Conservation (phyloP, 2,888 invertebrate genomes). For the Chesias legatella region DNA sequence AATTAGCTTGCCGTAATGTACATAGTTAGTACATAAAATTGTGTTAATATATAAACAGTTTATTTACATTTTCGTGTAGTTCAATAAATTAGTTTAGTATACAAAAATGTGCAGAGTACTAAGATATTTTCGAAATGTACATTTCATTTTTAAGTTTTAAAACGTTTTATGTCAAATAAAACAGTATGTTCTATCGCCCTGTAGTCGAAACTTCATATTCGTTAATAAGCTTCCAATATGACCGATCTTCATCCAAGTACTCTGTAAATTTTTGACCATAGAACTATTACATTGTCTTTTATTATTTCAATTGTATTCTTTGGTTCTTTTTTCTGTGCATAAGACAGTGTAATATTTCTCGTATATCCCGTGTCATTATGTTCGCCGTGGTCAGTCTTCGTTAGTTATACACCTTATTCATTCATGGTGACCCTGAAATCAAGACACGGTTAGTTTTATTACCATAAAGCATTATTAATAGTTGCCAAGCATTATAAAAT, state of each 20-base stretch:
- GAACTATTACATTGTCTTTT: slow-evolving; percentile 19
- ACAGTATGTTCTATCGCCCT: too few relatives aligned
- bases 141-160: too few relatives aligned
- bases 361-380: slow-evolving; percentile 13
- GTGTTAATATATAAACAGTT: slow-evolving; percentile 54
- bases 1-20: slow-evolving; percentile 56
- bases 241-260: not conserved
- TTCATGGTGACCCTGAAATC: slow-evolving; percentile 16
- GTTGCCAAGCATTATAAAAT: slow-evolving; percentile 15
- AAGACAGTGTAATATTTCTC: slow-evolving; percentile 28
- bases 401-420: slow-evolving; percentile 13
- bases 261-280: slow-evolving; percentile 1
- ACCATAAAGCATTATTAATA: slow-evolving; percentile 8
- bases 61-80: slow-evolving; percentile 59
- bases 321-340: not conserved
- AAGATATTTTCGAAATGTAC: slow-evolving; percentile 1
- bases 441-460: slow-evolving; percentile 32
- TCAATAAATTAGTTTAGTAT: slow-evolving; percentile 27
- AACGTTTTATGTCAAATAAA: too few relatives aligned
- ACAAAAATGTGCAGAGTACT: slow-evolving; percentile 34
- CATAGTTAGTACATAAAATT: slow-evolving; percentile 58
- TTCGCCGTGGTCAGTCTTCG: slow-evolving; percentile 18
- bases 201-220: too few relatives aligned
- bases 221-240: too few relatives aligned
- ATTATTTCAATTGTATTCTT: not conserved